Percentiles rank a stretch among this genome's conserved stretches.
These are phyloP conservation scores for Sphenodon punctatus DNA, from an alignment of 2,797 vertebrate genomes.

Conservation along the genomic window DNA sequence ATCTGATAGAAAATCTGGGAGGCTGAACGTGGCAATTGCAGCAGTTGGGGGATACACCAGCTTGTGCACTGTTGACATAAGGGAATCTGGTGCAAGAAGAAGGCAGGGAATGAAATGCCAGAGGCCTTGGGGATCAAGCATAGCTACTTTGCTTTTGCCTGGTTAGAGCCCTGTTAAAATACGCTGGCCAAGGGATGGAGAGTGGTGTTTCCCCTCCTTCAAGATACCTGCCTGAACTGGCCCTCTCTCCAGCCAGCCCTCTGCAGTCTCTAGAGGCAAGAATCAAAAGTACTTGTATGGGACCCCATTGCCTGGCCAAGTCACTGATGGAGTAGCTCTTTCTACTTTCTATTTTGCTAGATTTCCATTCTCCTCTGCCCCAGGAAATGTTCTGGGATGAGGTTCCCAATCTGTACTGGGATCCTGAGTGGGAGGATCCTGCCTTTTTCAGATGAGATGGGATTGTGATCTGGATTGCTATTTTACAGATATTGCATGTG, in stretches of 20 bases:
- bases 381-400: background rate
- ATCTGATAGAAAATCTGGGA: background rate
- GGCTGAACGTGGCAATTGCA: background rate
- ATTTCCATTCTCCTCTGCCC: background rate
- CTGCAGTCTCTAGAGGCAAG: background rate
- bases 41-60: background rate
- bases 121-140: too few species aligned
- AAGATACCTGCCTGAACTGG: background rate
- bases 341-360: background rate
- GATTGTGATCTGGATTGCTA: too few species aligned
- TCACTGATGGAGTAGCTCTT: background rate
- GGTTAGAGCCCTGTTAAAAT: too few species aligned
- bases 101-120: accelerated
- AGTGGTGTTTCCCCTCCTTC: background rate
- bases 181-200: too few species aligned
- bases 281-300: background rate
- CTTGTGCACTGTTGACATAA: background rate
- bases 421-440: too few species aligned
- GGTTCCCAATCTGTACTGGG: too few species aligned
- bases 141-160: too few species aligned
- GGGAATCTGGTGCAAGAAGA: background rate
- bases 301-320: background rate
- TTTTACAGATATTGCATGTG: too few species aligned
- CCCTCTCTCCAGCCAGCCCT: background rate
- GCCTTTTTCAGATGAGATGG: too few species aligned